Conservation (phyloP, 92 coral and sea anemone species). For the Heteractis magnifica region DNA sequence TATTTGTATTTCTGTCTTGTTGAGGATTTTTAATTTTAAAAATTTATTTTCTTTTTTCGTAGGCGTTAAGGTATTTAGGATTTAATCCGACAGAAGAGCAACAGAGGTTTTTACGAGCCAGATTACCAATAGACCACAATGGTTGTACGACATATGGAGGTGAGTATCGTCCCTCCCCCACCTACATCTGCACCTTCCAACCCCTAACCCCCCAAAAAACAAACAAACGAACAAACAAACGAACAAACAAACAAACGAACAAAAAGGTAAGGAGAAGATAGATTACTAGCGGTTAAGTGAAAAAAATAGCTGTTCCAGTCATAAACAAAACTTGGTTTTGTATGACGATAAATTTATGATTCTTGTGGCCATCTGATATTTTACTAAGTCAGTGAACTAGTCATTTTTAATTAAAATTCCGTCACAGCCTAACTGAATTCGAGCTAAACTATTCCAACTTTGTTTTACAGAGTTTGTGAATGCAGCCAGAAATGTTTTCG, state of each 20-base stretch:
- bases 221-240: not conserved
- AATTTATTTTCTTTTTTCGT: not conserved
- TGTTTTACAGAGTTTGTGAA: constrained; percentile 69
- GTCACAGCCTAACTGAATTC: not conserved
- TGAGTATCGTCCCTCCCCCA: constrained; percentile 2
- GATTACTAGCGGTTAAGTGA: too few species aligned
- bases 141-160: constrained; percentile 97
- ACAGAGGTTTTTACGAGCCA: constrained; percentile 72
- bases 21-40: not conserved
- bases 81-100: constrained; percentile 85
- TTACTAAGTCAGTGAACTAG: not conserved
- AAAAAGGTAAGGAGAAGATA: too few species aligned
- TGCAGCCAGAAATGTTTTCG: constrained; percentile 80
- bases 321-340: too few species aligned
- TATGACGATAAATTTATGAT: too few species aligned
- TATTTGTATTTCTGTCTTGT: not conserved
- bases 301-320: not conserved
- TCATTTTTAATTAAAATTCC: too few species aligned
- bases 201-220: not conserved
- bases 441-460: not conserved
- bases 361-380: too few species aligned
- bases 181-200: not conserved
- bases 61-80: constrained; percentile 94
- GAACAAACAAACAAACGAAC: too few species aligned
- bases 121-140: constrained; percentile 69